Evolutionary conservation across 2,797 vertebrate genomes (phyloP), one percentile per base, ranked within the genome.

Genomic region (Sciurus carolinensis): DNA sequence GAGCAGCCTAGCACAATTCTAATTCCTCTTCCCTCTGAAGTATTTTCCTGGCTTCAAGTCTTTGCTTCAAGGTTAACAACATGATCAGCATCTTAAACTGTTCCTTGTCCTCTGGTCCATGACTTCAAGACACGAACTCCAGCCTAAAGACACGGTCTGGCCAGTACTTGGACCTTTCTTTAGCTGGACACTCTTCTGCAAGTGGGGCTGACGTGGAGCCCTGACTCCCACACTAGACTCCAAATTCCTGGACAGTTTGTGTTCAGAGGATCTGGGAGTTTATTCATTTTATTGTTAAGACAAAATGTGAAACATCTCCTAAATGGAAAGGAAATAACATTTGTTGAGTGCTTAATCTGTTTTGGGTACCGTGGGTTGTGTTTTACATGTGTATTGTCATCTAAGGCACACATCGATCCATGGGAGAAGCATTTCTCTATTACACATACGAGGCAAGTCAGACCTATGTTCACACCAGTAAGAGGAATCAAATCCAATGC

Each of bases 1-100:
- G 39, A 86, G 71, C 42, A 86, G 28, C 5, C 10, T 22, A 17
- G 20, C 64, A 77, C 62, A 57, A 76, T 59, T 80, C 15, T 8
- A 88, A 4, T 71, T 69, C 17, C 67, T 82, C 15, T 82, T 73
- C 50, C 87, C 57, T 62, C 18, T 42, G 42, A 93, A 93, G 30
- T 83, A 33, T 77, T 62, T 87, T 50, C 73, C 59, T 82, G 76
- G 44, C 57, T 86, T 93, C n/a, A 11, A 26, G n/a, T 76, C 50
- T 89, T 84, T 77, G 22, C 36, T 76, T 90, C 18, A 95, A 42
- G 57, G 75, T 71, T n/a, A 90, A 86, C 11, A 72, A 50, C 9
- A 28, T 50, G 57, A 30, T 82, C 36, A 67, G 84, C 36, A 26
- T 81, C 59, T 67, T 71, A 9, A 15, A 1, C 50, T 86, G 8